These are phyloP conservation scores for Lepus oiostolus DNA, from an alignment of 2,797 vertebrate genomes.

Conservation along the genomic window DNA sequence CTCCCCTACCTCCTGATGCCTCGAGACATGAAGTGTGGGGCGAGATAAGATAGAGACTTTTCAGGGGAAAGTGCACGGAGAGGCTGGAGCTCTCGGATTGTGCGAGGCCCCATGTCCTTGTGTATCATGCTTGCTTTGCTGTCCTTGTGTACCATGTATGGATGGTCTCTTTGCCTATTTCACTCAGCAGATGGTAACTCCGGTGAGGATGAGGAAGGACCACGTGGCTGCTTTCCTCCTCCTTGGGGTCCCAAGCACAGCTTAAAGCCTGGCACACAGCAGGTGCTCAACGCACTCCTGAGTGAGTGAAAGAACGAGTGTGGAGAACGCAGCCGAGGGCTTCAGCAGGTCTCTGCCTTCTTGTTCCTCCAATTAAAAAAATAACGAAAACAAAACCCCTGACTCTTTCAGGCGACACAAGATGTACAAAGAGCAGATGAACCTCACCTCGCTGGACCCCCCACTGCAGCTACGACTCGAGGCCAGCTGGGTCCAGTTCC, in stretches of 20 bases:
- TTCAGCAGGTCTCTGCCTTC: neutral
- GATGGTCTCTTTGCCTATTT: neutral
- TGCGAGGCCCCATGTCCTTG: rapidly evolving
- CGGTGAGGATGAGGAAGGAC: neutral
- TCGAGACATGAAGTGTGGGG: neutral
- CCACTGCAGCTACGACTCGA: conserved; percentile 87
- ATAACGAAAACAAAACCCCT: neutral
- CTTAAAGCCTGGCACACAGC: rapidly evolving
- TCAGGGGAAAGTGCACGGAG: neutral
- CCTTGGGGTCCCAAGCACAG: neutral
- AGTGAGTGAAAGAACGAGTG: rapidly evolving
- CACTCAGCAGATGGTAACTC: neutral
- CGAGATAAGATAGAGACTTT: neutral
- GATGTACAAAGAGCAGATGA: conserved; percentile 83
- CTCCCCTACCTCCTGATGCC: neutral
- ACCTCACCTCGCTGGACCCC: conserved; percentile 74
- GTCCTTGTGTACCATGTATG: rapidly evolving
- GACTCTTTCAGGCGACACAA: conserved; percentile 85
- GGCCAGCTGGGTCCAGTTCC: conserved; percentile 96
- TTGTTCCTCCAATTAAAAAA: neutral
- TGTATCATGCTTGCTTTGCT: rapidly evolving
- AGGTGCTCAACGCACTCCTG: neutral
- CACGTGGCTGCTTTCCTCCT: rapidly evolving
- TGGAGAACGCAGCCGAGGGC: neutral
- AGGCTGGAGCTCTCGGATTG: neutral